Evolutionary conservation across 2,888 invertebrate species (phyloP).

Genomic region (Caenorhabditis wallacei): DNA sequence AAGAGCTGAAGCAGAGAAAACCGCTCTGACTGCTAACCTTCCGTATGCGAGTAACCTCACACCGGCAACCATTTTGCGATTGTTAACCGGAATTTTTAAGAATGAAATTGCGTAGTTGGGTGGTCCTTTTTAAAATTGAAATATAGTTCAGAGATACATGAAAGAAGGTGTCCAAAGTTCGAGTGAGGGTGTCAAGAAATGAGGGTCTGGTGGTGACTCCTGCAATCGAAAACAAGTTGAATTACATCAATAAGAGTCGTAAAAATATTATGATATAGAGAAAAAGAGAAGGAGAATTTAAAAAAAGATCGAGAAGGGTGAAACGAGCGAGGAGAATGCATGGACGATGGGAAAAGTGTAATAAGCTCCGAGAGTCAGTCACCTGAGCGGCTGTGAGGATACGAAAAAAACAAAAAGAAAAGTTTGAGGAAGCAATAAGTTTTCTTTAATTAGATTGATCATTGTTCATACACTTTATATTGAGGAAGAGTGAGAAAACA

Average conservation of each 20-base stretch:
- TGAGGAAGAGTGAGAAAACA: constrained; percentile 31
- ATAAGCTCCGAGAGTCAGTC: constrained; percentile 43
- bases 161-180: constrained; percentile 32
- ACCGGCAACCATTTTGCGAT: constrained; percentile 72
- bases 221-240: constrained; percentile 58
- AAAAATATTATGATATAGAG: constrained; percentile 44
- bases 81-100: constrained; percentile 53
- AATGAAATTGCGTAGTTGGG: neutral
- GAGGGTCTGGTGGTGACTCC: constrained; percentile 55
- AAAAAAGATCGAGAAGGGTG: constrained; percentile 12
- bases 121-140: neutral
- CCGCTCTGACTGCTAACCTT: constrained; percentile 76
- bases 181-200: constrained; percentile 49
- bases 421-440: constrained; percentile 40
- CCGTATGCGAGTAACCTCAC: constrained; percentile 73
- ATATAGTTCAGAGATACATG: constrained; percentile 24
- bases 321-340: constrained; percentile 16
- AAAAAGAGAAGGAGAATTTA: constrained; percentile 14
- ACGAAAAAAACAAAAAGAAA: constrained; percentile 39
- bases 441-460: constrained; percentile 47
- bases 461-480: constrained; percentile 30
- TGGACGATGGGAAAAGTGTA: constrained; percentile 41
- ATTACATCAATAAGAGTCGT: constrained; percentile 36
- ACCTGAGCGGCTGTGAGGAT: constrained; percentile 36
- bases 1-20: constrained; percentile 71